Evolutionary conservation across 2,888 invertebrate species (phyloP), one percentile per base, ranked within the genome.

Genomic region (Hyalella azteca): DNA sequence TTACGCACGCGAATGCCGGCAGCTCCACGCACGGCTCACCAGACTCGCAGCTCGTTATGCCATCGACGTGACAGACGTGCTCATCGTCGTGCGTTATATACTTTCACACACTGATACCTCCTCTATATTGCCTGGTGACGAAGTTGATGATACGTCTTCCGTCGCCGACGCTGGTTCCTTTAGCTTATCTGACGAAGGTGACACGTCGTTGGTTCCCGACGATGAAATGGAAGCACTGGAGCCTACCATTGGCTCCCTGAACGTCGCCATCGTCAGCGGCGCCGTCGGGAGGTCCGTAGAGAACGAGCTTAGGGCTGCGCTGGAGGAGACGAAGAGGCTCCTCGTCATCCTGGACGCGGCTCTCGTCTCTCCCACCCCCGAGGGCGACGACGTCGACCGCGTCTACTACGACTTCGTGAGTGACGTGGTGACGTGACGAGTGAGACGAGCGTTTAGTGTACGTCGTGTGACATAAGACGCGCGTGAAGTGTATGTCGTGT

Each of bases 341-440:
- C 76, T 84, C 39, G 48, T 49, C 39, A 75, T 73, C 22, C 59
- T 84, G 32, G 84, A 84, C 36, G 84, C 82, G 54, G 79, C 79
- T 4, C 39, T 84, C 29, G 78, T 79, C 54, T 79, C 81, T 49
- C 79, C 82, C 41, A 84, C 84, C 36, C 84, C 84, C 11, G 80
- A 82, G 73, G 84, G 81, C 11, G 82, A 78, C 26, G 82, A 84
- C 26, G 84, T 84, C 22, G 84, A 84, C 73, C 81, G 81, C 48
- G 79, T 79, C 73, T 84, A 81, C 77, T 84, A 84, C 59, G 79
- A 77, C 48, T 84, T 84, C 54, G 84, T 84, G 81, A 84, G 84
- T 84, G 13, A 26, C 50, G 22, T n/a, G 5, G 50, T n/a, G n/a
- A n/a, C n/a, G n/a, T n/a, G n/a, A n/a, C n/a, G n/a, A n/a, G n/a